phyloP scores from a whole-genome alignment of 2,888 invertebrate species.

The Melipona bicolor region DNA sequence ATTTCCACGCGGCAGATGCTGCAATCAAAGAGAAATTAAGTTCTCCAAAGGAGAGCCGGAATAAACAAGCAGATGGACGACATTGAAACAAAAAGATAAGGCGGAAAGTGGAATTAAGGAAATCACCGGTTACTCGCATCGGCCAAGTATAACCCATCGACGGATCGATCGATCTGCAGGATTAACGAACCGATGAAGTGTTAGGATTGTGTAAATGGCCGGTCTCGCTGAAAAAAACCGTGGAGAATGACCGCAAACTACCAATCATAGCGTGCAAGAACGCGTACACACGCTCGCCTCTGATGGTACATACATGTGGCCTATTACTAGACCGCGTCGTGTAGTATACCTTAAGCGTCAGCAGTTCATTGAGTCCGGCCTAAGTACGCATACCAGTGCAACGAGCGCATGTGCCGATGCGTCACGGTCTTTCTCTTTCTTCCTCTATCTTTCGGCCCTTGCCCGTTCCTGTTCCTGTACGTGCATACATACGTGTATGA shows the following conservation, averaged over 20 bases:
- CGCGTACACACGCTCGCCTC: not conserved
- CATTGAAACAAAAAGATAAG: constrained; percentile 26
- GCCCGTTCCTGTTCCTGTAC: constrained; percentile 25
- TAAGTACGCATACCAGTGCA: constrained; percentile 65
- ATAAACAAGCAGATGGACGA: constrained; percentile 57
- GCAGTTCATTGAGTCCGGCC: constrained; percentile 62
- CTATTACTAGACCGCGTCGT: constrained; percentile 37
- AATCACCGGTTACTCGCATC: constrained; percentile 49
- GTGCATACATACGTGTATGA: constrained; percentile 32
- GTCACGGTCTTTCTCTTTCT: constrained; percentile 40
- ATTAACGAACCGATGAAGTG: constrained; percentile 56
- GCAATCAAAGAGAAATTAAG: constrained; percentile 57
- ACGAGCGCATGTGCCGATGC: constrained; percentile 62
- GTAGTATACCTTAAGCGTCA: constrained; percentile 35
- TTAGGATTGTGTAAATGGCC: constrained; percentile 37
- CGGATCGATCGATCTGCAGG: constrained; percentile 28
- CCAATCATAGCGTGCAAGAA: constrained; percentile 49
- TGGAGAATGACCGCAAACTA: constrained; percentile 54
- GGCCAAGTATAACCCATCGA: not conserved
- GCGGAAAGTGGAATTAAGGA: constrained; percentile 39
- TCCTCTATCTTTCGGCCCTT: not conserved
- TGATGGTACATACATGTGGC: not conserved
- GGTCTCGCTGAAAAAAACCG: constrained; percentile 33
- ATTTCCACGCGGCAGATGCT: constrained; percentile 45
- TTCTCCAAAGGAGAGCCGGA: constrained; percentile 22